Evolutionary conservation across 2,797 vertebrate species (phyloP), one percentile per base, ranked within the genome.

Genomic region (Scleropages formosus): DNA sequence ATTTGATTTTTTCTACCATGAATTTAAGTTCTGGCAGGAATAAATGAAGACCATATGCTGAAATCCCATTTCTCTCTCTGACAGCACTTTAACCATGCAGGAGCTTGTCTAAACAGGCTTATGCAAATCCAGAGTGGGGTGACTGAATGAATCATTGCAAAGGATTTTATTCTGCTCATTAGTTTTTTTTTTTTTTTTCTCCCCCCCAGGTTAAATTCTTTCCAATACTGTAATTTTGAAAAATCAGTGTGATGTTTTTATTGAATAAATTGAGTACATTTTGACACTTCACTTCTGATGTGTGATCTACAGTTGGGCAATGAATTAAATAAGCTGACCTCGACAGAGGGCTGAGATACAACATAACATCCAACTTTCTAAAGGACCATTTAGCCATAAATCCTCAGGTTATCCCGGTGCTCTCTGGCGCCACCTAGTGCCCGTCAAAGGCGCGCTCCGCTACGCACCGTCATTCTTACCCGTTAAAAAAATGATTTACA

Each of bases 41-140:
- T 88, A 85, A 88, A 86, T 84, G 81, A 88, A 80, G 80, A 82
- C 82, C 87, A 87, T 89, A 89, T 86, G 87, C 76, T 87, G 79
- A 87, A 87, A 85, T 85, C 82, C 82, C 82, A 84, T 87, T 81
- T 85, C 78, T 79, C 81, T 79, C 69, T 79, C 87, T 82, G 83
- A 86, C 80, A 84, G 81, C 79, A 64, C 86, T 86, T 84, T 76
- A 81, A 77, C 82, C 75, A 76, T 79, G 82, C 79, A 82, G 80
- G 73, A 80, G 79, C 82, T 83, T 84, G 77, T 87, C 76, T 80
- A 83, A 85, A 88, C 85, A 87, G 80, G 82, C 80, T 81, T 83
- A 86, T 82, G 84, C 81, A 81, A 85, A 87, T 88, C 56, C 56
- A 78, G 77, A 73, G 49, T 24, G 18, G 26, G 53, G 1, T 44